Evolutionary conservation across 2,888 invertebrate species (phyloP).

Genomic region (Mongoloraphidia duomilia): DNA sequence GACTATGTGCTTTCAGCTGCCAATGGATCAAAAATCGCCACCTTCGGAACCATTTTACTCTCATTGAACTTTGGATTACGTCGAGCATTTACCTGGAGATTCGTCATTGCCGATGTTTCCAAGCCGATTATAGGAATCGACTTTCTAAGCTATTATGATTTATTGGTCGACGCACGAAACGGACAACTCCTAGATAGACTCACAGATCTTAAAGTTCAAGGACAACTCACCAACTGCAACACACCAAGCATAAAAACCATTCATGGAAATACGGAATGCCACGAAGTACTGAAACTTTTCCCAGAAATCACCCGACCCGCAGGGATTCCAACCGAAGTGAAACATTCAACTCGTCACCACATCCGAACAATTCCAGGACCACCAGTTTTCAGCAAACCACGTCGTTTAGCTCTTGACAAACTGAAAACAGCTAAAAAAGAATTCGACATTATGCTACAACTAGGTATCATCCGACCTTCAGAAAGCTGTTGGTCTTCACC

Average conservation of each 20-base stretch:
- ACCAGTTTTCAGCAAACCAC: constrained; percentile 17
- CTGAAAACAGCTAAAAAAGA: constrained; percentile 11
- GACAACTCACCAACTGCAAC: too few species aligned
- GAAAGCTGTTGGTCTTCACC: constrained; percentile 21
- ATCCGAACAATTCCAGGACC: constrained; percentile 17
- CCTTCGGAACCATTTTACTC: neutral
- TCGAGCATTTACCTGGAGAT: neutral
- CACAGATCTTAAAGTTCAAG: too few species aligned
- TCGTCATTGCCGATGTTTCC: neutral
- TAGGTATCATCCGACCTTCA: constrained; percentile 14
- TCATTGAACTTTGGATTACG: neutral
- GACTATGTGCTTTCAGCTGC: neutral
- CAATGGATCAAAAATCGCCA: neutral
- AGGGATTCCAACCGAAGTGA: too few species aligned
- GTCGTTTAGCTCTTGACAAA: constrained; percentile 18
- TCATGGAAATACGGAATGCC: neutral
- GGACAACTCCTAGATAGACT: too few species aligned
- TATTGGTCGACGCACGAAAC: too few species aligned
- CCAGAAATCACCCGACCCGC: too few species aligned
- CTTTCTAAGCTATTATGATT: too few species aligned
- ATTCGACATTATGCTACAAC: constrained; percentile 11
- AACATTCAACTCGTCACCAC: constrained; percentile 15
- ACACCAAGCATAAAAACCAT: neutral
- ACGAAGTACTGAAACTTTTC: too few species aligned
- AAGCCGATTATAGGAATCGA: neutral